Evolutionary conservation across 2,888 invertebrate genomes (phyloP).

Genomic region (Catocala nupta): DNA sequence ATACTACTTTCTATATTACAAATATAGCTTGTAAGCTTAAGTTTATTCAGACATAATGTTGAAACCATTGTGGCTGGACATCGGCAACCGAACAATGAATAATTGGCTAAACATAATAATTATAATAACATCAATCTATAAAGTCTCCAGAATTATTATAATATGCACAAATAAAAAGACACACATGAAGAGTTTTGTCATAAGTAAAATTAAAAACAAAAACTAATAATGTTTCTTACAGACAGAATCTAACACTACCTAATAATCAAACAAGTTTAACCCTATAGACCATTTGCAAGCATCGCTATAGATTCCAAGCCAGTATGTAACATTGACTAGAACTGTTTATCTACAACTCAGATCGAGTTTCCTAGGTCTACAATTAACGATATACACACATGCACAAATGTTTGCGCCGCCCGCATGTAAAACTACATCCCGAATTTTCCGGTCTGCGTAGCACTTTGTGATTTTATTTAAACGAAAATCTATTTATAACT

Average conservation of each 20-base stretch:
- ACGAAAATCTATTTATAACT: slow-evolving; percentile 55
- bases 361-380: slow-evolving; percentile 54
- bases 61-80: no score
- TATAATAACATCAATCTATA: no score
- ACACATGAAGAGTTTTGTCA: no score
- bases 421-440: slow-evolving; percentile 78
- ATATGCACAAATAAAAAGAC: no score
- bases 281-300: slow-evolving; percentile 22
- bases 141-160: no score
- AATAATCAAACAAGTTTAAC: slow-evolving; percentile 3
- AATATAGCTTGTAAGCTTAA: no score
- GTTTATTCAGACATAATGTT: no score
- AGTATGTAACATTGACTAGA: slow-evolving; percentile 32
- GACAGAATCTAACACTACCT: background rate
- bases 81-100: no score
- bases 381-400: slow-evolving; percentile 44
- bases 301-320: slow-evolving; percentile 11
- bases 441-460: slow-evolving; percentile 81
- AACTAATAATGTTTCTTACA: no score
- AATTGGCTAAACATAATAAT: no score
- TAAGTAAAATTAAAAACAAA: no score
- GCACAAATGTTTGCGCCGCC: slow-evolving; percentile 69
- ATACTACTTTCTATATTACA: no score
- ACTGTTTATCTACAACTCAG: slow-evolving; percentile 39
- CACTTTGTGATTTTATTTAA: slow-evolving; percentile 79